phyloP scores from a whole-genome alignment of 2,888 invertebrate species.

The Biston stratarius region DNA sequence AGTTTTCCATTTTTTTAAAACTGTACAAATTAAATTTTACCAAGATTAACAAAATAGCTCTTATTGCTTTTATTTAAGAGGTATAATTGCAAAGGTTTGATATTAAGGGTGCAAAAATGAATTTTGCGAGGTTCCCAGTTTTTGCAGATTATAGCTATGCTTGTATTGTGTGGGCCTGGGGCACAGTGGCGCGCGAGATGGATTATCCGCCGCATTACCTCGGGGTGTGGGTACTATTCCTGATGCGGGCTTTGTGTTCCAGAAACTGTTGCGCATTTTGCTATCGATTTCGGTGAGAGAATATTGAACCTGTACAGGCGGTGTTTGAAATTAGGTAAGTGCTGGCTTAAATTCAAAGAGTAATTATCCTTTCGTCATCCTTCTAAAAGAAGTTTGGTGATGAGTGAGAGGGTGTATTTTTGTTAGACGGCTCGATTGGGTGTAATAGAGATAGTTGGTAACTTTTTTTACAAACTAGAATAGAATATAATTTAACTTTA shows the following conservation, averaged over 20 bases:
- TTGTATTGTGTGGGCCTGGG: constrained; percentile 59
- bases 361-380: not conserved
- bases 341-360: not conserved
- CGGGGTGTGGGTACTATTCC: constrained; percentile 65
- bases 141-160: constrained; percentile 78
- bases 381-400: not conserved
- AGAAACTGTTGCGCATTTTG: constrained; percentile 80
- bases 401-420: no score
- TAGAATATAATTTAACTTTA: no score
- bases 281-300: constrained; percentile 32
- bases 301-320: constrained; percentile 21
- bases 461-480: no score
- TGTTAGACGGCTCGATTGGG: no score
- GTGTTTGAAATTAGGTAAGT: not conserved
- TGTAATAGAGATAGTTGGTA: no score
- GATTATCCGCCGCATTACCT: constrained; percentile 81
- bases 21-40: not conserved
- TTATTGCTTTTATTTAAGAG: constrained; percentile 31
- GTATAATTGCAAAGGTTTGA: constrained; percentile 25
- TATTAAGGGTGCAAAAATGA: constrained; percentile 3
- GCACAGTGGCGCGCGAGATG: constrained; percentile 75
- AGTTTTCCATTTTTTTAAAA: constrained; percentile 45
- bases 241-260: constrained; percentile 64
- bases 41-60: not conserved
- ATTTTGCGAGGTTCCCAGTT: constrained; percentile 65